These are phyloP conservation scores for Cephus pulcher DNA, from an alignment of 2,888 invertebrate species.

Conservation along the genomic window DNA sequence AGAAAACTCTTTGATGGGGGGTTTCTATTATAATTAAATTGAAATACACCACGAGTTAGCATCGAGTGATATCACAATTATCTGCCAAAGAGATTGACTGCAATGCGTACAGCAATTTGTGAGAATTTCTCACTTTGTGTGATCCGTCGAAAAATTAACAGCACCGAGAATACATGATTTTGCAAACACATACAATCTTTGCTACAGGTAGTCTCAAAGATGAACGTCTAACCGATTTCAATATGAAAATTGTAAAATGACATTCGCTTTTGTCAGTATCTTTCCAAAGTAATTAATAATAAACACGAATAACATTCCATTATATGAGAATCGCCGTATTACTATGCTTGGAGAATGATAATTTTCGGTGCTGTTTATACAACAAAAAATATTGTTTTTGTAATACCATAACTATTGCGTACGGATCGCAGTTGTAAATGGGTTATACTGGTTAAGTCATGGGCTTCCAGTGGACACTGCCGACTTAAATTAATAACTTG, in stretches of 20 bases:
- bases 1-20: neutral
- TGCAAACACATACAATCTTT: neutral
- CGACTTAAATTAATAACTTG: slow-evolving; percentile 30
- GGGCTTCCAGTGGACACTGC: slow-evolving; percentile 49
- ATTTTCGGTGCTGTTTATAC: slow-evolving; percentile 36
- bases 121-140: neutral
- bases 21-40: slow-evolving; percentile 3
- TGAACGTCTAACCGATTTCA: neutral
- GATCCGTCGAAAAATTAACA: neutral
- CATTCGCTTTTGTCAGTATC: neutral
- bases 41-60: slow-evolving; percentile 9
- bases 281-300: neutral
- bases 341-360: slow-evolving; percentile 24
- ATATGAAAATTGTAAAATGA: neutral
- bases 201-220: neutral
- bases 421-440: slow-evolving; percentile 30
- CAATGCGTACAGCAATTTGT: neutral
- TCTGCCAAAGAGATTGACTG: slow-evolving; percentile 23
- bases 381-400: slow-evolving; percentile 38
- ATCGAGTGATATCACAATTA: slow-evolving; percentile 15
- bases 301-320: slow-evolving; percentile 35
- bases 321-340: slow-evolving; percentile 13
- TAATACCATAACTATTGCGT: slow-evolving; percentile 28
- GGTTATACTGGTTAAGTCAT: slow-evolving; percentile 25
- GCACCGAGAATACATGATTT: neutral